phyloP scores from a whole-genome alignment of 2,113 vertebrate genomes.

The Hydropotes inermis region DNA sequence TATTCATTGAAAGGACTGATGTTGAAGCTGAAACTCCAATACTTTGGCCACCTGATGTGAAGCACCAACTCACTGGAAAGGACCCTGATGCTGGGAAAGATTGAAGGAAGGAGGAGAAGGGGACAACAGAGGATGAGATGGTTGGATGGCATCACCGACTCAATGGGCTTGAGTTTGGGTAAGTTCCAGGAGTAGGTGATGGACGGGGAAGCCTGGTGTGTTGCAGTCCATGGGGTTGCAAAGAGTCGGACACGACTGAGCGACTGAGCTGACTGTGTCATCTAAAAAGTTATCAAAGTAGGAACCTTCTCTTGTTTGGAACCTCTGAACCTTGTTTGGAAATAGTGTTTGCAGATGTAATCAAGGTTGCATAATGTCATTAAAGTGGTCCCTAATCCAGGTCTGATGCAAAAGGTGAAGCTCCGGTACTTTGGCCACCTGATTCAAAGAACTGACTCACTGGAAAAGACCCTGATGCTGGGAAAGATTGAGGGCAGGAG shows the following conservation, averaged over 20 bases:
- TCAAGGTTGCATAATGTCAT: background rate
- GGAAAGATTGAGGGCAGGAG: background rate
- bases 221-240: background rate
- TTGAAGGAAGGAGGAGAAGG: background rate
- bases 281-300: background rate
- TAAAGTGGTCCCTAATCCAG: background rate
- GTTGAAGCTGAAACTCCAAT: background rate
- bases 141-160: background rate
- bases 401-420: background rate
- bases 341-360: background rate
- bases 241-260: rapidly evolving
- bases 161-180: background rate
- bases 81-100: background rate
- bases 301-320: background rate
- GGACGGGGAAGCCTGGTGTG: background rate
- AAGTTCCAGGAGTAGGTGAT: background rate
- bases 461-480: background rate
- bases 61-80: background rate
- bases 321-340: background rate
- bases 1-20: background rate
- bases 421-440: background rate
- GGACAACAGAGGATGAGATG: background rate
- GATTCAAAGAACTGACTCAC: background rate
- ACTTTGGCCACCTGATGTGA: background rate
- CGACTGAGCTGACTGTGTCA: background rate